These are phyloP conservation scores for cattle (Bos taurus) DNA, from an alignment of 2,113 vertebrate species.

Conservation along the genomic window DNA sequence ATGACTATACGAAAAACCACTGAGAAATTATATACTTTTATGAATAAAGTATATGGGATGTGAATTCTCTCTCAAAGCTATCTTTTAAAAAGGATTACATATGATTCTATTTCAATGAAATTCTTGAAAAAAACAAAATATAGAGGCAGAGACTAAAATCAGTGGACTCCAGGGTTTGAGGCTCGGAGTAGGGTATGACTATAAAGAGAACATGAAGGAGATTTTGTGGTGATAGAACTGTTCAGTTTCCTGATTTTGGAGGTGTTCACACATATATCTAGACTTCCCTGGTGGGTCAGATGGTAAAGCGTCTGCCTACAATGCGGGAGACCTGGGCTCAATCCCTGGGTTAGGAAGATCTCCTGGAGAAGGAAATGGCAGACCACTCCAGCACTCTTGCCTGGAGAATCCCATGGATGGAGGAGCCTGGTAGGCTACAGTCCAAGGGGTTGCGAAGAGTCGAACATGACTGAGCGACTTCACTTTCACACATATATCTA, in stretches of 20 bases:
- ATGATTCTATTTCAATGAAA: neutral
- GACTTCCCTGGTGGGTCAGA: too few species aligned
- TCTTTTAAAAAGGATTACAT: neutral
- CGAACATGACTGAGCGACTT: too few species aligned
- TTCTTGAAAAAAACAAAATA: neutral
- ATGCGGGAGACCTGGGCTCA: too few species aligned
- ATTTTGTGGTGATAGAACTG: neutral
- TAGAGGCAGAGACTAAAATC: neutral
- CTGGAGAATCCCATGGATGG: too few species aligned
- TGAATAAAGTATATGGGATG: neutral
- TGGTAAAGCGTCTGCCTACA: too few species aligned
- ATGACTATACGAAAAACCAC: neutral
- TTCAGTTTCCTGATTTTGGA: neutral
- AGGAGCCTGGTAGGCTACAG: too few species aligned
- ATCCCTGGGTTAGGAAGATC: too few species aligned
- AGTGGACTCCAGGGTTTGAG: neutral
- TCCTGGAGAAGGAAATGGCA: too few species aligned
- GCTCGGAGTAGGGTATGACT: neutral
- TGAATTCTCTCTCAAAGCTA: neutral
- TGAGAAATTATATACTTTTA: neutral
- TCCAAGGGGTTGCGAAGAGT: too few species aligned
- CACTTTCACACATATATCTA: too few species aligned
- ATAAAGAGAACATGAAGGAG: neutral
- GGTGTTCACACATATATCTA: neutral
- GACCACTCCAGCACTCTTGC: too few species aligned